A percentile compares a stretch with the other conserved stretches of the same genome.
Conservation (phyloP, 2,888 invertebrate species). For the Dicranocentrus wangi region DNA sequence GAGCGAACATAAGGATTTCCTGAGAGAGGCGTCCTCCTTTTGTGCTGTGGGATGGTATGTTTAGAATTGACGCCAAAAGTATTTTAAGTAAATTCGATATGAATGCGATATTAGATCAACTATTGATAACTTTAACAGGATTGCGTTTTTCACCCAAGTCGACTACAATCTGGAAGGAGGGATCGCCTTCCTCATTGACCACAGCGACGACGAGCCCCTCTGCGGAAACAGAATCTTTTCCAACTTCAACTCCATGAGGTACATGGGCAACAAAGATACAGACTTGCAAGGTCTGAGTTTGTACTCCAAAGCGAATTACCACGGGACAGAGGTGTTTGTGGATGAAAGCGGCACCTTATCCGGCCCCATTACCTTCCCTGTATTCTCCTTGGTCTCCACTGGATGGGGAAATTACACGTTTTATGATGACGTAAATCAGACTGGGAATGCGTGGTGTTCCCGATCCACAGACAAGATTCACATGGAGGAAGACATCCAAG, state of each 20-base stretch:
- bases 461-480: slow-evolving; percentile 35
- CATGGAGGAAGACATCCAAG: slow-evolving; percentile 21
- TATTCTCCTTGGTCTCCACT: slow-evolving; percentile 32
- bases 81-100: background rate
- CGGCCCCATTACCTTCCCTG: slow-evolving; percentile 8
- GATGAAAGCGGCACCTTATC: slow-evolving; percentile 29
- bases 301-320: slow-evolving; percentile 55
- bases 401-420: slow-evolving; percentile 57
- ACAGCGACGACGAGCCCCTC: slow-evolving; percentile 26
- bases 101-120: slow-evolving; percentile 9
- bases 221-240: slow-evolving; percentile 51
- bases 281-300: slow-evolving; percentile 45
- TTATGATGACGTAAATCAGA: slow-evolving; percentile 21
- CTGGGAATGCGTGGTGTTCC: slow-evolving; percentile 44
- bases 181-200: slow-evolving; percentile 40
- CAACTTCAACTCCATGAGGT: slow-evolving; percentile 53
- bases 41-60: slow-evolving; percentile 56
- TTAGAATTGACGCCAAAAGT: no score
- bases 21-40: slow-evolving; percentile 42
- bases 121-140: slow-evolving; percentile 33
- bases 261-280: slow-evolving; percentile 43
- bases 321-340: slow-evolving; percentile 44
- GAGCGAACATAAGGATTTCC: slow-evolving; percentile 42
- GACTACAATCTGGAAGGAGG: slow-evolving; percentile 54
- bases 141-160: slow-evolving; percentile 39